Conservation (phyloP, 1,140 invertebrate genomes). For the Drosophila burlai region DNA sequence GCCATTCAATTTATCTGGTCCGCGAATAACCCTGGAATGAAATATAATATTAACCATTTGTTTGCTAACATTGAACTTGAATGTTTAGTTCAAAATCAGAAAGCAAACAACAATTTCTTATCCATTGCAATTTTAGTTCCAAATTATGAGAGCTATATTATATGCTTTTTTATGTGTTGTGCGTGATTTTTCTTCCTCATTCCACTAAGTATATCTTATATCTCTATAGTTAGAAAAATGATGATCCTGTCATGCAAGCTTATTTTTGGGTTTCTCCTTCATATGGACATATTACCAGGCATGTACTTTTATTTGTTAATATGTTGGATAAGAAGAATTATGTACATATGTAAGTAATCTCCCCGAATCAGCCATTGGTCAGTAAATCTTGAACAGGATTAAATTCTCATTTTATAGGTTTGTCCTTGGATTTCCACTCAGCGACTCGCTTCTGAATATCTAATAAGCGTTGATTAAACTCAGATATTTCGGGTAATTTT, state of each 20-base stretch:
- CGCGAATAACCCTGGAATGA: slow-evolving; percentile 19
- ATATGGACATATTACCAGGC: not conserved
- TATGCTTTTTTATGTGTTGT: too few relatives aligned
- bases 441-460: slow-evolving; percentile 8
- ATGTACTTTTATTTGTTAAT: slow-evolving; percentile 2
- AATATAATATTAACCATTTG: slow-evolving; percentile 5
- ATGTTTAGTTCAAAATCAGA: not conserved
- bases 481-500: slow-evolving; percentile 4
- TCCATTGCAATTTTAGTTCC: not conserved
- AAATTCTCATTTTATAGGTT: not conserved
- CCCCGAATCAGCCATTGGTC: not conserved
- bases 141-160: too few relatives aligned
- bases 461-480: slow-evolving; percentile 5
- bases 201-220: too few relatives aligned
- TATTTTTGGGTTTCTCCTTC: not conserved
- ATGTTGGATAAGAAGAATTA: too few relatives aligned
- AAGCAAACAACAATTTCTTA: not conserved
- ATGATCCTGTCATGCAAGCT: not conserved
- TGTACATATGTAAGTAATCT: not conserved
- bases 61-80: slow-evolving; percentile 48
- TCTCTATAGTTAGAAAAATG: too few relatives aligned
- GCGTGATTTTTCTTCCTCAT: not conserved
- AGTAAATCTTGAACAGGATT: not conserved
- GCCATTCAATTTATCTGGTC: slow-evolving; percentile 46
- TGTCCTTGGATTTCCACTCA: slow-evolving; percentile 10